Percentiles rank a stretch among this genome's conserved stretches.
Evolutionary conservation across 2,888 invertebrate species (phyloP).

Genomic region (Halictus quadricinctus): DNA sequence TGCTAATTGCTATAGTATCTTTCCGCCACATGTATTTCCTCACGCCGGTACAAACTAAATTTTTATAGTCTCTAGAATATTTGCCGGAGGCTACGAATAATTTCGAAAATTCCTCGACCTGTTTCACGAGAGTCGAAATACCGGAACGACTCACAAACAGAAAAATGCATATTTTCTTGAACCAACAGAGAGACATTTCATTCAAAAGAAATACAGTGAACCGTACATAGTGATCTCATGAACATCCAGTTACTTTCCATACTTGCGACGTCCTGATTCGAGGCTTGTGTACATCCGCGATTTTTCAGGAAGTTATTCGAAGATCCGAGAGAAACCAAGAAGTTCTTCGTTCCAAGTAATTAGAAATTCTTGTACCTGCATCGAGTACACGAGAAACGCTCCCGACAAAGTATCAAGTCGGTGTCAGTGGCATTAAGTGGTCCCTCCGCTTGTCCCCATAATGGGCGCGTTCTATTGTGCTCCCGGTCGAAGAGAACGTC

Average conservation of each 20-base stretch:
- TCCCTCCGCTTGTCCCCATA: conserved; percentile 4
- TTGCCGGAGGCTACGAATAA: background rate
- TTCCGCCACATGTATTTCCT: too few relatives aligned
- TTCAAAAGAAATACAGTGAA: too few relatives aligned
- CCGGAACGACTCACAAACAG: background rate
- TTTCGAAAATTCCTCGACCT: background rate
- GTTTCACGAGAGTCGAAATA: background rate
- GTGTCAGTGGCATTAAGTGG: background rate
- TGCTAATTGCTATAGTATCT: background rate
- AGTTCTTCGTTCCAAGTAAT: background rate
- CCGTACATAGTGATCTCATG: too few relatives aligned
- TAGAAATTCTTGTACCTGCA: background rate
- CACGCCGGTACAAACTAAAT: background rate
- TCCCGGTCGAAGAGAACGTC: conserved; percentile 17
- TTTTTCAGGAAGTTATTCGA: background rate
- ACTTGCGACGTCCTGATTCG: background rate
- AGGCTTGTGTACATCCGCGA: background rate
- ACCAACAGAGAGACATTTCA: too few relatives aligned
- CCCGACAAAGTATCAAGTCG: background rate
- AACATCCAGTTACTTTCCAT: background rate
- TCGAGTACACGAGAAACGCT: background rate
- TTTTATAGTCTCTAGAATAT: background rate
- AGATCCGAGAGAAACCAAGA: background rate
- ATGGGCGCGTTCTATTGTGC: conserved; percentile 16
- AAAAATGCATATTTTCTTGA: background rate